These are phyloP conservation scores for Augiades crinisus DNA, from an alignment of 2,888 invertebrate genomes.

Conservation along the genomic window DNA sequence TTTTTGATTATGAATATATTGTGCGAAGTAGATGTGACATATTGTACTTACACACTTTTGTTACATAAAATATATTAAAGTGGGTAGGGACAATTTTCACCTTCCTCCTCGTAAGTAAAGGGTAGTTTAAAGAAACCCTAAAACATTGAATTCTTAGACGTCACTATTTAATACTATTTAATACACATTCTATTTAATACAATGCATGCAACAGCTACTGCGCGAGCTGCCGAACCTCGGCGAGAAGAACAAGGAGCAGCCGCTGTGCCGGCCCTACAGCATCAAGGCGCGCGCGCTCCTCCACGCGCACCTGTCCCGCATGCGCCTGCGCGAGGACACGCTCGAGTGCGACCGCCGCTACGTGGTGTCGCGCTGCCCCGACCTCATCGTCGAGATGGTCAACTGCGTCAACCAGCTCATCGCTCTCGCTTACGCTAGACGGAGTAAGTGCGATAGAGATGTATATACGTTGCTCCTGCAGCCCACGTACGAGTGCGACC, in stretches of 20 bases:
- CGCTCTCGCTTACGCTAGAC: slow-evolving; percentile 92
- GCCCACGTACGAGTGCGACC: slow-evolving; percentile 94
- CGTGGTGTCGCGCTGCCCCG: slow-evolving; percentile 94
- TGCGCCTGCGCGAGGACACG: slow-evolving; percentile 88
- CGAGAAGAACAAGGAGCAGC: slow-evolving; percentile 98
- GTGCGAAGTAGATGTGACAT: too few species aligned
- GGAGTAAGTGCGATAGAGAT: too few species aligned
- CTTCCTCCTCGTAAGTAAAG: too few species aligned
- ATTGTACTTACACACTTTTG: too few species aligned
- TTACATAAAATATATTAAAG: too few species aligned
- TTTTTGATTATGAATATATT: too few species aligned
- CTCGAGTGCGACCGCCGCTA: slow-evolving; percentile 92
- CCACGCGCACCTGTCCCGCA: slow-evolving; percentile 96
- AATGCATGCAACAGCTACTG: slow-evolving; percentile 84
- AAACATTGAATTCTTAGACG: too few species aligned
- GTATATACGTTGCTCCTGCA: too few species aligned
- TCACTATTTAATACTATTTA: too few species aligned
- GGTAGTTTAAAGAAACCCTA: too few species aligned
- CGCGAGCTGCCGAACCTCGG: slow-evolving; percentile 94
- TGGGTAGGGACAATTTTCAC: too few species aligned
- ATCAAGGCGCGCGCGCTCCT: slow-evolving; percentile 95
- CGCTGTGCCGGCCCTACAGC: slow-evolving; percentile 95
- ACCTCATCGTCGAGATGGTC: slow-evolving; percentile 98
- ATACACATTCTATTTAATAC: too few species aligned
- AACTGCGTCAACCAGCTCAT: slow-evolving; percentile 97